Base-by-base conservation (phyloP, 2,888 invertebrate species). In the Chorisops tibialis region DNA sequence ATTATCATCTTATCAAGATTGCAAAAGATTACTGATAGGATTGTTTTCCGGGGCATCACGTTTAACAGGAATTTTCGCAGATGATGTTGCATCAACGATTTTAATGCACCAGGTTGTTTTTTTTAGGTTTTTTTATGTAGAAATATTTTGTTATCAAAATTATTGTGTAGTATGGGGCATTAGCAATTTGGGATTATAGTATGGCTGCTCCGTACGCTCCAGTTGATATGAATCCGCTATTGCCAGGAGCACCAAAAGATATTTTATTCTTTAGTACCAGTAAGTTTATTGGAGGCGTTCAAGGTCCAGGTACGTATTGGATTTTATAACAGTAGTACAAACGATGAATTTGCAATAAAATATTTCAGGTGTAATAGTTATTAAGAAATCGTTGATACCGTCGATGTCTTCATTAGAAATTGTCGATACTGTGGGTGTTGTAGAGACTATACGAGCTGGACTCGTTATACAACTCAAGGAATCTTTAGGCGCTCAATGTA, bases 161-260 rank as follows among this genome's bases (percentile, higher is more conserved):
- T 52, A 21, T 14, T 22, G 50, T 54, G 16, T 24, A 82, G 62
- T 88, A 91, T 72, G 89, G 89, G 7, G 93, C 92, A 0, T 81
- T 89, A 67, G 86, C 92, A 3, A 87, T 95, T 72, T 96, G 94
- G 93, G 94, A 95, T 75, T 94, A 90, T 73, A 92, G 93, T 6
- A 82, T 91, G 3, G 90, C 92, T 4, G 89, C 88, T 63, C 91
- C 94, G 0, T 89, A 88, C 70, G 82, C 88, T 0, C 80, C 83
- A 16, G 84, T 94, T 61, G 88, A 92, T 70, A 91, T 94, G 89
- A 94, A 95, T 73, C 92, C 94, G 0, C 81, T 85, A 11, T 78
- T 86, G 30, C 81, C 84, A 3, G 88, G 88, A 37, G 87, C 87
- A 41, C 85, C 87, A 76, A 93, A 94, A 73, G 95, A 96, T 77